Evolutionary conservation across 1,140 invertebrate species (phyloP).

Genomic region (Chlorops oryzae): DNA sequence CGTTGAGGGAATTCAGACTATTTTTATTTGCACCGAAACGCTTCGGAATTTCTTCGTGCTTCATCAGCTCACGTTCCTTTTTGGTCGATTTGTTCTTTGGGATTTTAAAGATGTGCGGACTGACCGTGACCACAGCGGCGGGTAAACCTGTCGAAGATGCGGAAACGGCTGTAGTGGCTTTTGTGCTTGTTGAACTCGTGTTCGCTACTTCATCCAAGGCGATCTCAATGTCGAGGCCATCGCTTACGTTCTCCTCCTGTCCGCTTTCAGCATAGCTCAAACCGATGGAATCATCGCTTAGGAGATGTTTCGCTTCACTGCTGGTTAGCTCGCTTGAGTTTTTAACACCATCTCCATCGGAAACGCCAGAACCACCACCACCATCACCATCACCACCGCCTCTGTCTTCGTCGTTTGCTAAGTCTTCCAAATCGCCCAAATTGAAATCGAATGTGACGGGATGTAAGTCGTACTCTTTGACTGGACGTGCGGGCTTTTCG

Average conservation of each 20-base stretch:
- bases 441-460: constrained; percentile 44
- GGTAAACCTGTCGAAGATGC: neutral
- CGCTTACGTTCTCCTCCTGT: neutral
- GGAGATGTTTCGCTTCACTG: constrained; percentile 10
- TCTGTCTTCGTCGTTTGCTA: constrained; percentile 34
- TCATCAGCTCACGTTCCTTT: constrained; percentile 32
- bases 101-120: constrained; percentile 39
- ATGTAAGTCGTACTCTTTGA: constrained; percentile 39
- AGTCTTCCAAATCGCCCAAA: constrained; percentile 40
- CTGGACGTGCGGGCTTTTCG: constrained; percentile 25
- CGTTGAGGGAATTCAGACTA: constrained; percentile 33
- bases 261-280: neutral
- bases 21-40: constrained; percentile 32
- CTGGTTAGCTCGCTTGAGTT: neutral
- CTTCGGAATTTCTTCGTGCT: constrained; percentile 33
- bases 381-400: constrained; percentile 34
- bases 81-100: constrained; percentile 30
- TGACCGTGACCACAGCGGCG: constrained; percentile 19
- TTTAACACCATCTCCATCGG: constrained; percentile 10
- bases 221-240: neutral
- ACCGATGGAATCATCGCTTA: constrained; percentile 5
- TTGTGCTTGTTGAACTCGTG: constrained; percentile 9
- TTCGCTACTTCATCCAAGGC: neutral
- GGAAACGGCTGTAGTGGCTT: constrained; percentile 10
- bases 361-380: constrained; percentile 25